Percentiles rank a stretch among this genome's conserved stretches.
Evolutionary conservation across 2,888 invertebrate genomes (phyloP).

Genomic region (Scaptomyza reducta): DNA sequence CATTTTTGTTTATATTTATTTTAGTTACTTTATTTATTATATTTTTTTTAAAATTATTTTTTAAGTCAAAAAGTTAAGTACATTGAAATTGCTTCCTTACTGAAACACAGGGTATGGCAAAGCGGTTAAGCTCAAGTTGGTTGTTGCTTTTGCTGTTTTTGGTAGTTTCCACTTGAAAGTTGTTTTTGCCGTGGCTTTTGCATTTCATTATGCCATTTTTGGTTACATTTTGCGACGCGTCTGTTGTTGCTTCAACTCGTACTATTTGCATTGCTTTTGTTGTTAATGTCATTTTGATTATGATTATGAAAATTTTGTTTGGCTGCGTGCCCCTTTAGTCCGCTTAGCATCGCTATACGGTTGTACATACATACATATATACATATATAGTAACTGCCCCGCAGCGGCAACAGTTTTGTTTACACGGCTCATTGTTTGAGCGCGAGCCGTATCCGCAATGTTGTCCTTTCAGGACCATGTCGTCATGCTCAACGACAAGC

Average conservation of each 20-base stretch:
- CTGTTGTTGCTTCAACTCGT: conserved; percentile 66
- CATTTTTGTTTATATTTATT: too few species aligned
- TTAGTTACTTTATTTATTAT: too few species aligned
- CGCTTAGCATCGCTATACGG: background rate
- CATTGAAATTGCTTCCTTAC: too few species aligned
- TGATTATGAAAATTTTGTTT: conserved; percentile 77
- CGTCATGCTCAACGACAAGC: conserved; percentile 44
- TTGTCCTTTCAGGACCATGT: conserved; percentile 43
- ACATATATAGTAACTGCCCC: conserved; percentile 24
- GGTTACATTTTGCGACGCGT: conserved; percentile 75
- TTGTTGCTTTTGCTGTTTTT: conserved; percentile 8
- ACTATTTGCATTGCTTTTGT: conserved; percentile 75
- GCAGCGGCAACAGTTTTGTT: conserved; percentile 67
- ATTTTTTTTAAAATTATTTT: too few species aligned
- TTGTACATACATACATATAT: background rate
- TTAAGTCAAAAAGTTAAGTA: too few species aligned
- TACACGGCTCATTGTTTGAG: conserved; percentile 79
- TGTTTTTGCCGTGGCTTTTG: conserved; percentile 56
- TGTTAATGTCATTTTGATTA: conserved; percentile 81
- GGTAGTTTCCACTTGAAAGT: conserved; percentile 44
- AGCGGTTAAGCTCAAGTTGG: background rate
- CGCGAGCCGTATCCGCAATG: conserved; percentile 68
- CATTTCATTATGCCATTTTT: conserved; percentile 75
- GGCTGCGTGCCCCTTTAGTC: conserved; percentile 46
- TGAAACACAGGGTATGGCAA: background rate